Base-by-base conservation (phyloP, 2,888 invertebrate species). In the Brachyopa scutellaris region DNA sequence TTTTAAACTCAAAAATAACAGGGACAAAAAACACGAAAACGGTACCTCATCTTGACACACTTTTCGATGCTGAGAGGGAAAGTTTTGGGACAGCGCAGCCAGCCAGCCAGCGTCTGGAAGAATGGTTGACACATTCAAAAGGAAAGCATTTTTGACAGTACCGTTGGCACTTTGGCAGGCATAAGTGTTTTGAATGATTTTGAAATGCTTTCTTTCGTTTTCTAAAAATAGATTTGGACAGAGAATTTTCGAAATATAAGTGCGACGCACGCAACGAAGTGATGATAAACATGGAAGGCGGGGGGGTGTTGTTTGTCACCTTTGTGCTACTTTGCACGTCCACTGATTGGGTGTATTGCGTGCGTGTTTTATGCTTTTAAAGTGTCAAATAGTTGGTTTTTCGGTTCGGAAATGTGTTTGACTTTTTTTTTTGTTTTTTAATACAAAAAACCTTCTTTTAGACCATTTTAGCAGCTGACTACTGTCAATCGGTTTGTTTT, bases 41-140 rank as follows among this genome's bases (percentile, higher is more conserved):
- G 13, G 64, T 38, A 36, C 21, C 49, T 64, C 64, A 64, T 64
- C 64, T 64, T 64, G 64, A 64, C 64, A 64, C 64, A 64, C 51
- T 51, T 64, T 42, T 51, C 26, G 29, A 29, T 6, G 11, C 23
- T 7, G 17, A 26, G 36, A 33, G 23, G 51, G 64, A 55, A 38
- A 13, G n/a, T 40, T 11, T 51, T 23, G 11, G 64, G 23, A 26
- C 26, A 5, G 3, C 6, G 3, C 26, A n/a, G n/a, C 26, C 6
- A 26, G 26, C 6, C 26, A 5, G 26, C 3, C 26, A 26, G 2
- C 7, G 51, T 15, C 49, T 64, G 64, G 51, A 49, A 36, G 19
- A 7, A n/a, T 42, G 31, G 21, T 61, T 61, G 61, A 62, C 62
- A 61, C 11, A 26, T 5, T 26, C 26, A 26, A 26, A 45, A 61